Percentiles rank a stretch among this genome's conserved stretches.
Conservation (phyloP, 1,140 invertebrate genomes). For the Drosophila ficusphila region DNA sequence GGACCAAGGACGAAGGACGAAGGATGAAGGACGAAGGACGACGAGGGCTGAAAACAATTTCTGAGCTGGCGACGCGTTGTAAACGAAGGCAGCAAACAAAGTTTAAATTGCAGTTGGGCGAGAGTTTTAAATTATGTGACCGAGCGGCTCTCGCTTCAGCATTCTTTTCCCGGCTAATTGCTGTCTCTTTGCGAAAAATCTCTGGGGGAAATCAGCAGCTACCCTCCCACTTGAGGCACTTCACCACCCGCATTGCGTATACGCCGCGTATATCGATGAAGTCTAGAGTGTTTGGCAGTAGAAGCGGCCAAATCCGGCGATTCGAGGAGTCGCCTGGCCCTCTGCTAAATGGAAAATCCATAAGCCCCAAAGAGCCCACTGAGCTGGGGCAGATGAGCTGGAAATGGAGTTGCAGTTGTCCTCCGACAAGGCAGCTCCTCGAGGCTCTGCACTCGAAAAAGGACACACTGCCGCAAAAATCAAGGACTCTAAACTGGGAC, state of each 20-base stretch:
- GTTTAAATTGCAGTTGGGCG: slow-evolving; percentile 59
- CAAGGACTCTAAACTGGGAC: not conserved
- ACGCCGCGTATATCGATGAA: slow-evolving; percentile 15
- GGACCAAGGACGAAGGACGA: not conserved
- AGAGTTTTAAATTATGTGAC: slow-evolving; percentile 60
- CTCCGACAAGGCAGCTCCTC: not conserved
- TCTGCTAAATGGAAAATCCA: slow-evolving; percentile 41
- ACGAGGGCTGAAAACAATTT: slow-evolving; percentile 50
- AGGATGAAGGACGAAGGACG: not conserved
- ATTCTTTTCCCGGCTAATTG: slow-evolving; percentile 40
- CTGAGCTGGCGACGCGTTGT: slow-evolving; percentile 39
- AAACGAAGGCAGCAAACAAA: slow-evolving; percentile 44
- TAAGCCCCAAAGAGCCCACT: slow-evolving; percentile 29
- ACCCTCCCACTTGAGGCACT: not conserved
- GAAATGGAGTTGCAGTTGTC: not conserved
- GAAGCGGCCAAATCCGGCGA: slow-evolving; percentile 8
- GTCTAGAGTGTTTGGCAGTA: not conserved
- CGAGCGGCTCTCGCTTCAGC: slow-evolving; percentile 21
- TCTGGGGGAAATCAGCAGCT: no score
- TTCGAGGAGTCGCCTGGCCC: not conserved
- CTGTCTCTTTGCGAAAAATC: slow-evolving; percentile 3
- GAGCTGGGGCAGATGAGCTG: slow-evolving; percentile 31
- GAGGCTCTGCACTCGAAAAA: slow-evolving; percentile 5
- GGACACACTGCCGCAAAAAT: not conserved
- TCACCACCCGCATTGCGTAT: slow-evolving; percentile 15